Evolutionary conservation across 2,888 invertebrate species (phyloP), one percentile per base, ranked within the genome.

Genomic region (Latrodectus elegans): DNA sequence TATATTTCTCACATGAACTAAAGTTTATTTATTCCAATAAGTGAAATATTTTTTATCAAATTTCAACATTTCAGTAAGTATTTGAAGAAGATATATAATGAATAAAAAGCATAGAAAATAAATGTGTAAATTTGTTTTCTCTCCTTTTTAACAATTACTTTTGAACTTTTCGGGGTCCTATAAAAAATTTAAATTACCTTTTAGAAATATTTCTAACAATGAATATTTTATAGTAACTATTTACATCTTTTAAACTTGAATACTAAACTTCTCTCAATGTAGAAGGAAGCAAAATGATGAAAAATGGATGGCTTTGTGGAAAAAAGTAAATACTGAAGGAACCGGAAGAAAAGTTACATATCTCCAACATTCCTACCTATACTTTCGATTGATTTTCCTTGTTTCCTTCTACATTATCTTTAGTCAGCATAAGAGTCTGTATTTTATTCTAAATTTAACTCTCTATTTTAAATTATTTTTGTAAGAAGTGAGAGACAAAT

Each of bases 301-400:
- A 60, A 60, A 38, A 38, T 4, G 38, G 4, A 38, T 38, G 38
- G 38, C 38, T 38, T 38, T 38, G 38, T 38, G 38, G 38, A 38
- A 6, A 38, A 38, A 38, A 38, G 38, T 38, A 38, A 38, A 38
- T 38, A 38, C 38, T 38, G 38, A 38, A 38, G 38, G 38, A 38
- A 38, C 38, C 6, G 38, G 38, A 60, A 60, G n/a, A 60, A 60
- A 60, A 60, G 6, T 60, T n/a, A 60, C 12, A 11, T 60, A 38
- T 60, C 60, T 6, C 12, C 60, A 11, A n/a, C 60, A 60, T 60
- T 11, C 60, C 11, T 60, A 60, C 60, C 60, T 60, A 60, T 53
- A 68, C 67, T 67, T 68, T 38, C 77, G 53, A 77, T 77, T 77
- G 77, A 77, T 77, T 77, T 77, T 77, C 52, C 77, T 68, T 26